Base-by-base conservation (phyloP, 2,888 invertebrate genomes). In the Agriotes lineatus region DNA sequence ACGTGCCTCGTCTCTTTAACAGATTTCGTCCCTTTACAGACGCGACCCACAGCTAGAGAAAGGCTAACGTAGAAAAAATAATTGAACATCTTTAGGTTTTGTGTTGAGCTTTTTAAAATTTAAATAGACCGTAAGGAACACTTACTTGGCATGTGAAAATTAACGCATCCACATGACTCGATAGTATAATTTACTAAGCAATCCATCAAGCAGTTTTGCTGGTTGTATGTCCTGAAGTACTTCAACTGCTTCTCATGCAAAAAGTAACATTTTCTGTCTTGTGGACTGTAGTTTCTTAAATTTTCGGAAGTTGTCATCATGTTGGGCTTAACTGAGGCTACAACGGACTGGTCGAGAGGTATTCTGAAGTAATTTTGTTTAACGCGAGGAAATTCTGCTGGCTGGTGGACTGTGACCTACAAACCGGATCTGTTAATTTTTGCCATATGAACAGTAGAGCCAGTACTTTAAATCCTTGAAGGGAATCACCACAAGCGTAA, bases 291-390 rank as follows among this genome's bases (percentile, higher is more conserved):
- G 60, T 88, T 86, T 74, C 84, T 85, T 1, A 91, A 81, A n/a
- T 89, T 89, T 52, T 87, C 86, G 0, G 89, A 89, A 2, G 91
- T 90, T 4, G 89, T 90, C 83, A 90, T 90, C 85, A 90, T 90
- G 80, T 89, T 89, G 2, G 91, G 91, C 76, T 89, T 88, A n/a
- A 91, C 88, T 1, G 90, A 89, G 0, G 90, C 89, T 2, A 90
- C 85, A 0, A 90, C 87, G 79, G 90, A 90, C 77, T 90, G 89
- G 44, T 87, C 86, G 66, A 90, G 82, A 12, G 90, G 90, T 22
- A 89, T 86, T 54, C 90, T 85, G 79, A 90, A 89, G 77, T 89
- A 90, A 78, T 90, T 89, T 33, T 45, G 19, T 70, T 89, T 88
- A 0, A 89, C 87, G 61, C 88, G 83, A 0, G 90, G 90, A 37